phyloP scores from a whole-genome alignment of 2,888 invertebrate genomes.

The Eilema depressum region DNA sequence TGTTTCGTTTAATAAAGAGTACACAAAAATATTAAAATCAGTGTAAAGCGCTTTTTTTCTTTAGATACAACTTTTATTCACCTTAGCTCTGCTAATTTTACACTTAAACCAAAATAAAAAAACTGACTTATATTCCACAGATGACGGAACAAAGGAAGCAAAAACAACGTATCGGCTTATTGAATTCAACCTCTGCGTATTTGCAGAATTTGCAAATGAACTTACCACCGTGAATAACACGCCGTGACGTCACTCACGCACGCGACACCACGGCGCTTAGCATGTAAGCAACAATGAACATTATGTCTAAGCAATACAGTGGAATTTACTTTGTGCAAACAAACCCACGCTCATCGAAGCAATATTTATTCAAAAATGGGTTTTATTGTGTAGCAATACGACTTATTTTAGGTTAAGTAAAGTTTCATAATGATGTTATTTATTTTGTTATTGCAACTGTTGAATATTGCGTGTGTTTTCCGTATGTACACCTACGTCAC shows the following conservation, averaged over 20 bases:
- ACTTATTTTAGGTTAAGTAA: not conserved
- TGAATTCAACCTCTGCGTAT: constrained; percentile 92
- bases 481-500: constrained; percentile 24
- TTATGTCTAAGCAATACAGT: constrained; percentile 9
- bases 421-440: constrained; percentile 2
- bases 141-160: constrained; percentile 99
- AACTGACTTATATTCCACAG: constrained; percentile 68
- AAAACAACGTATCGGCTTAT: constrained; percentile 95
- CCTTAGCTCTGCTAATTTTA: not conserved
- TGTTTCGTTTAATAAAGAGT: no score
- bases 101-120: not conserved
- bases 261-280: constrained; percentile 1
- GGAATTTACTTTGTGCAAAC: constrained; percentile 9
- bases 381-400: constrained; percentile 3
- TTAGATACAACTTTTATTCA: not conserved
- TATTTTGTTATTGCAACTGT: not conserved
- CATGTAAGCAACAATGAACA: constrained; percentile 13
- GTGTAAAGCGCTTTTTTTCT: no score
- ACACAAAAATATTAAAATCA: no score
- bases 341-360: constrained; percentile 1
- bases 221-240: constrained; percentile 74
- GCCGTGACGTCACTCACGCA: constrained; percentile 31
- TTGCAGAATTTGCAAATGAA: constrained; percentile 87
- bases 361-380: constrained; percentile 1
- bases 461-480: constrained; percentile 14